Percentiles rank a stretch among this genome's conserved stretches.
Evolutionary conservation across 2,113 vertebrate genomes (phyloP).

Genomic region (Coptodon bakossiorum): DNA sequence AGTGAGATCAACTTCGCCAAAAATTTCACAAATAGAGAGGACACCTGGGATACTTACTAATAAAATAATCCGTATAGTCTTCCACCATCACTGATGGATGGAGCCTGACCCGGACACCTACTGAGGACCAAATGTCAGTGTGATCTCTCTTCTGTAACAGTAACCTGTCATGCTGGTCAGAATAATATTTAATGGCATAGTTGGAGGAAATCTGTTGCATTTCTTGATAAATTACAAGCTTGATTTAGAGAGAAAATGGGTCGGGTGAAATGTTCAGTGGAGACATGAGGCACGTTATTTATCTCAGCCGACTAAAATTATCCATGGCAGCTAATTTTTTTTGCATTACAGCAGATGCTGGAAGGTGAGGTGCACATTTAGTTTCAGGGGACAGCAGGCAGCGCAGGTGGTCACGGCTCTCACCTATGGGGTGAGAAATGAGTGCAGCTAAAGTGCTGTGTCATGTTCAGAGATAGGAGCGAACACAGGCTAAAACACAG

Average conservation of each 20-base stretch:
- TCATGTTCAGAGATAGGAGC: conserved; percentile 6
- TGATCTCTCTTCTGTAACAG: neutral
- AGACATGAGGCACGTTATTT: neutral
- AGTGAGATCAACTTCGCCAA: neutral
- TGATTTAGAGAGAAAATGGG: neutral
- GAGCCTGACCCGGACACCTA: neutral
- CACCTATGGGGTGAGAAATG: neutral
- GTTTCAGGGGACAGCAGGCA: neutral
- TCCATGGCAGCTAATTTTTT: neutral
- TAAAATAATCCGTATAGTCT: neutral
- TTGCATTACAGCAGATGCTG: neutral
- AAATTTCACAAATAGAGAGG: neutral
- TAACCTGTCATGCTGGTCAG: neutral
- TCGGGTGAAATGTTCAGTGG: neutral
- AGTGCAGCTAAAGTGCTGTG: neutral
- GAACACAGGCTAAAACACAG: neutral
- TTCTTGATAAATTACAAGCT: neutral
- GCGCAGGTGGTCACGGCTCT: neutral
- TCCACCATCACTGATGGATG: neutral
- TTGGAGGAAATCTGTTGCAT: neutral
- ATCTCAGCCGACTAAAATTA: neutral
- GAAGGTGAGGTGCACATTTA: neutral
- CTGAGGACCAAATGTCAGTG: neutral
- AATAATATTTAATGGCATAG: neutral
- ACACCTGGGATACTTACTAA: neutral